These are phyloP conservation scores for Drosophila sordidula DNA, from an alignment of 2,888 invertebrate genomes.

Conservation along the genomic window DNA sequence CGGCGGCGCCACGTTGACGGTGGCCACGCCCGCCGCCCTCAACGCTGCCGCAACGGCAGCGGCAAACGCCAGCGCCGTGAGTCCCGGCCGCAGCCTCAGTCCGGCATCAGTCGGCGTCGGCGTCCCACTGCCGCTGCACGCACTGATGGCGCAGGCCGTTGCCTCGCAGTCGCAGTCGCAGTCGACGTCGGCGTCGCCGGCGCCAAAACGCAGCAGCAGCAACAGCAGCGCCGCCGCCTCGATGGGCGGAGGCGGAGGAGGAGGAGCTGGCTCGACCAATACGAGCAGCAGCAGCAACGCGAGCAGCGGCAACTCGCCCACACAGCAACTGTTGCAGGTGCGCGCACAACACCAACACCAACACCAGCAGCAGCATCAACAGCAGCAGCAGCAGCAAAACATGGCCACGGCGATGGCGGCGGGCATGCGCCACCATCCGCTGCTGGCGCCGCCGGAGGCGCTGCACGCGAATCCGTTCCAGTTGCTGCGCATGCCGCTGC, in stretches of 20 bases:
- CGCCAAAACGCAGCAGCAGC: slow-evolving; percentile 51
- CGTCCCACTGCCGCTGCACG: slow-evolving; percentile 51
- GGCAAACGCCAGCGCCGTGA: slow-evolving; percentile 40
- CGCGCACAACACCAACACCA: slow-evolving; percentile 67
- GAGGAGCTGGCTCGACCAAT: slow-evolving; percentile 37
- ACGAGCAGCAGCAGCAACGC: slow-evolving; percentile 49
- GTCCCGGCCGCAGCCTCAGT: slow-evolving; percentile 43
- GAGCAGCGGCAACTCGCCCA: slow-evolving; percentile 52
- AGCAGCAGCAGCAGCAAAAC: slow-evolving; percentile 85
- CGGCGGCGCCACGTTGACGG: slow-evolving; percentile 75
- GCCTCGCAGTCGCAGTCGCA: slow-evolving; percentile 53
- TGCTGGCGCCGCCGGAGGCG: slow-evolving; percentile 89
- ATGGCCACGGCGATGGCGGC: slow-evolving; percentile 85
- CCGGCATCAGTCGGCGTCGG: slow-evolving; percentile 43
- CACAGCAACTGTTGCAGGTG: slow-evolving; percentile 85
- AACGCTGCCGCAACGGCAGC: slow-evolving; percentile 61
- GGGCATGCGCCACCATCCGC: slow-evolving; percentile 88
- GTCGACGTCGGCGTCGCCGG: slow-evolving; percentile 48
- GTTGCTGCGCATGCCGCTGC: slow-evolving; percentile 91
- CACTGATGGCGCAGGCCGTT: slow-evolving; percentile 61
- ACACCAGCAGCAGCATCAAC: slow-evolving; percentile 63
- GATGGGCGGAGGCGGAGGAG: slow-evolving; percentile 4
- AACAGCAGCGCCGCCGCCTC: slow-evolving; percentile 35
- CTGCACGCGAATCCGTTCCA: slow-evolving; percentile 91
- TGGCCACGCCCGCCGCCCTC: slow-evolving; percentile 71